These are phyloP conservation scores for Solea senegalensis DNA, from an alignment of 2,113 vertebrate species.

Conservation along the genomic window DNA sequence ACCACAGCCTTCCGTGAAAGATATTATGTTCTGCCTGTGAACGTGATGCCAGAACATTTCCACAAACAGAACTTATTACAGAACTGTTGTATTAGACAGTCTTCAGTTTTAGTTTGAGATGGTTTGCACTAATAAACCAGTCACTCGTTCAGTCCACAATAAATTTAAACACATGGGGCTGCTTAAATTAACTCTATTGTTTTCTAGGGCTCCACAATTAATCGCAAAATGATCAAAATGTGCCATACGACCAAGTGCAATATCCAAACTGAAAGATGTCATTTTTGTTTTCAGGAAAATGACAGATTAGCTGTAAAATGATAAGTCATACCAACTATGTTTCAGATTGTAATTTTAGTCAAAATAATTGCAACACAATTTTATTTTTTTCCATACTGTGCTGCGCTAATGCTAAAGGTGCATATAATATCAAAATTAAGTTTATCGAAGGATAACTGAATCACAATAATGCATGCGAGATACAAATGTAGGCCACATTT, in stretches of 20 bases:
- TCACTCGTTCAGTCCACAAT: neutral
- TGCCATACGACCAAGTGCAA: too few species aligned
- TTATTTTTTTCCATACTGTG: too few species aligned
- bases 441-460: neutral
- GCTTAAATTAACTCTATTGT: neutral
- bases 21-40: neutral
- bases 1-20: neutral
- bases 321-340: too few species aligned
- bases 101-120: neutral
- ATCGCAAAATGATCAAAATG: neutral
- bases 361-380: too few species aligned
- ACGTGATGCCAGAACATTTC: neutral
- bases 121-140: neutral
- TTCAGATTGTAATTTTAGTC: too few species aligned
- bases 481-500: neutral
- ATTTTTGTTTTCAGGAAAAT: too few species aligned
- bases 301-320: too few species aligned
- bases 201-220: neutral
- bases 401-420: too few species aligned
- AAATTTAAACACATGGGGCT: conserved; percentile 14
- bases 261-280: too few species aligned
- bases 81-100: neutral
- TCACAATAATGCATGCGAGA: neutral
- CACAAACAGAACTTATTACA: neutral
- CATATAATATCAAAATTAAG: too few species aligned